Percentiles rank a stretch among this genome's conserved stretches.
Evolutionary conservation across 2,113 vertebrate genomes (phyloP).

Genomic region (Carollia perspicillata): DNA sequence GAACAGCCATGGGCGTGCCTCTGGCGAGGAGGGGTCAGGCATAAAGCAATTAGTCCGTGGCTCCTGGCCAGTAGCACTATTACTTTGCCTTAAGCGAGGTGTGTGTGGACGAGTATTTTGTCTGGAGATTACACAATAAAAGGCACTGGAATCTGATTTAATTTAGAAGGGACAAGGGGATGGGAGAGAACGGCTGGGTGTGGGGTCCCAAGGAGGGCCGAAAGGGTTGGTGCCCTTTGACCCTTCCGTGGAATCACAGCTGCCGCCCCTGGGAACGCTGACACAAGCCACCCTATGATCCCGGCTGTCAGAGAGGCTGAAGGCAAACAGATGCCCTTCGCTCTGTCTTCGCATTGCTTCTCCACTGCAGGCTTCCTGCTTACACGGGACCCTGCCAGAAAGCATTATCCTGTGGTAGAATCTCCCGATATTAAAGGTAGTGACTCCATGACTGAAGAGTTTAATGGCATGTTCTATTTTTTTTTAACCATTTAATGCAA

Average conservation of each 20-base stretch:
- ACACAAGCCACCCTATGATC: slow-evolving; percentile 56
- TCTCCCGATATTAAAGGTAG: slow-evolving; percentile 76
- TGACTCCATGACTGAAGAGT: slow-evolving; percentile 76
- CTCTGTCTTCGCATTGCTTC: slow-evolving; percentile 72
- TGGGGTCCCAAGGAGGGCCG: neutral
- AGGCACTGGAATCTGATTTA: slow-evolving; percentile 57
- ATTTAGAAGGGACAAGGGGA: slow-evolving; percentile 41
- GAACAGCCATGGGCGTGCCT: slow-evolving; percentile 27
- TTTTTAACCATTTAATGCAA: slow-evolving; percentile 69
- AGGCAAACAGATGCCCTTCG: slow-evolving; percentile 74
- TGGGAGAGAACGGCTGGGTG: neutral
- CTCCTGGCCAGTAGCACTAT: slow-evolving; percentile 20
- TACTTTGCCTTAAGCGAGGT: slow-evolving; percentile 47
- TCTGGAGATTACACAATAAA: slow-evolving; percentile 58
- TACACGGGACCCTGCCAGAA: slow-evolving; percentile 74
- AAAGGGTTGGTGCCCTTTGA: slow-evolving; percentile 5
- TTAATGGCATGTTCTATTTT: slow-evolving; percentile 65
- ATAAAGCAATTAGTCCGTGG: slow-evolving; percentile 47
- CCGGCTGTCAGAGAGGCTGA: slow-evolving; percentile 75
- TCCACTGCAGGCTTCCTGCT: slow-evolving; percentile 80
- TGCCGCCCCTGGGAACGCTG: neutral
- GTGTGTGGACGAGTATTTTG: neutral
- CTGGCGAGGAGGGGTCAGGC: neutral
- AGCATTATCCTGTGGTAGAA: slow-evolving; percentile 74
- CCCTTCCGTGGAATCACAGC: slow-evolving; percentile 18